Conservation (phyloP, 2,797 vertebrate genomes). For the Yasuhikotakia modesta region DNA sequence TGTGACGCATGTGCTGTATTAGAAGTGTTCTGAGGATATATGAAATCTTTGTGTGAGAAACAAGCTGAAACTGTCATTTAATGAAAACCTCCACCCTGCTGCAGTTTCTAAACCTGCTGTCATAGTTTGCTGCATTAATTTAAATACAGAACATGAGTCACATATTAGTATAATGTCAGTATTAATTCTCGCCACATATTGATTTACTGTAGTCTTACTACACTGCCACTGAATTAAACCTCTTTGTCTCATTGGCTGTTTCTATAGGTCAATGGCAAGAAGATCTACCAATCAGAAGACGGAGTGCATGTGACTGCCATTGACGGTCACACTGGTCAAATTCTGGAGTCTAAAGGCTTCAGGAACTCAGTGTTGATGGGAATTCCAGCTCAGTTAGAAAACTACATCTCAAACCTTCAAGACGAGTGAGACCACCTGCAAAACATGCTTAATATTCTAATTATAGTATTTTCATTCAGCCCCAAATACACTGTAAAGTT, state of each 20-base stretch:
- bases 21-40: no score
- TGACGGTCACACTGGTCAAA: constrained; percentile 80
- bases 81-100: no score
- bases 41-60: no score
- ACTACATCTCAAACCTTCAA: constrained; percentile 81
- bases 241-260: not conserved
- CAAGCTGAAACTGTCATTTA: no score
- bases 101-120: not conserved
- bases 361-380: constrained; percentile 85
- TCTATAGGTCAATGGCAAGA: constrained; percentile 84
- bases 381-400: constrained; percentile 87
- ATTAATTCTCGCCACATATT: not conserved
- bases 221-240: not conserved
- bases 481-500: no score
- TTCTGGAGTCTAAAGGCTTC: constrained; percentile 81
- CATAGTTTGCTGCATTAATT: not conserved
- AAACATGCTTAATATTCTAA: not conserved
- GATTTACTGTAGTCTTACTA: not conserved
- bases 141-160: not conserved
- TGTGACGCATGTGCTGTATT: no score
- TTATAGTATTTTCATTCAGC: no score
- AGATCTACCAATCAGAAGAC: constrained; percentile 83
- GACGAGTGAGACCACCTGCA: constrained; percentile 79
- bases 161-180: not conserved
- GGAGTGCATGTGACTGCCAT: constrained; percentile 88